Percentiles rank a stretch among this genome's conserved stretches.
These are phyloP conservation scores for Catamblyrhynchus diadema DNA, from an alignment of 2,797 vertebrate species.

Conservation along the genomic window DNA sequence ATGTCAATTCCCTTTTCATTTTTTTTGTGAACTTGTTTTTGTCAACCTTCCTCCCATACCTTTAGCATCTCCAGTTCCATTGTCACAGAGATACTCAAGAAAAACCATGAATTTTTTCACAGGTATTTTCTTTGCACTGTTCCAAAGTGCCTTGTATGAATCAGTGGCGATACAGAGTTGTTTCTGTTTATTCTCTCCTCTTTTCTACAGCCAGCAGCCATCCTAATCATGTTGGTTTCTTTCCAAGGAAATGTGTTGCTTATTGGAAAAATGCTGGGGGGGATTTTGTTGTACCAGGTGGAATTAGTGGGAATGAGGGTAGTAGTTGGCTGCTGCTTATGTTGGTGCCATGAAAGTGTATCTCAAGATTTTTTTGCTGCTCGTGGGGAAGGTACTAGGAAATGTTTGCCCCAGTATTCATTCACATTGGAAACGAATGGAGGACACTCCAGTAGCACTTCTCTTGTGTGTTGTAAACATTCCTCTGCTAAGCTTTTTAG, in stretches of 20 bases:
- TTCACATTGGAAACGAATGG: not conserved
- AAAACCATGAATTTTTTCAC: not conserved
- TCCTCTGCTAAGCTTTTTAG: not conserved
- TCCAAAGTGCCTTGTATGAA: not conserved
- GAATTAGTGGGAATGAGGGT: not conserved
- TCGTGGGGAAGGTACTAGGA: not conserved
- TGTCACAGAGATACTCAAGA: not conserved
- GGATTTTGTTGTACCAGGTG: not conserved
- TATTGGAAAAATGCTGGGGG: not conserved
- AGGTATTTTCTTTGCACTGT: not conserved
- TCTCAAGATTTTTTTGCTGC: not conserved
- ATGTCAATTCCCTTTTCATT: not conserved
- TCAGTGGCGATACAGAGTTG: not conserved
- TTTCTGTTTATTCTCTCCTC: not conserved
- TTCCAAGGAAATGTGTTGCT: not conserved
- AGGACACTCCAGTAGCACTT: not conserved
- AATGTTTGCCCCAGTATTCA: not conserved
- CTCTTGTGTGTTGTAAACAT: not conserved
- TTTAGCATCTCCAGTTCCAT: not conserved
- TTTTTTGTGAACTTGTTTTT: not conserved
- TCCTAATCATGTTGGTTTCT: not conserved
- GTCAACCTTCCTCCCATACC: not conserved
- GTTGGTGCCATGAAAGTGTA: not conserved
- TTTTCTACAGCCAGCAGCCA: not conserved
- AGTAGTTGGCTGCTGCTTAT: not conserved